phyloP scores from a whole-genome alignment of 2,888 invertebrate genomes.

The Lampropteryx suffumata region DNA sequence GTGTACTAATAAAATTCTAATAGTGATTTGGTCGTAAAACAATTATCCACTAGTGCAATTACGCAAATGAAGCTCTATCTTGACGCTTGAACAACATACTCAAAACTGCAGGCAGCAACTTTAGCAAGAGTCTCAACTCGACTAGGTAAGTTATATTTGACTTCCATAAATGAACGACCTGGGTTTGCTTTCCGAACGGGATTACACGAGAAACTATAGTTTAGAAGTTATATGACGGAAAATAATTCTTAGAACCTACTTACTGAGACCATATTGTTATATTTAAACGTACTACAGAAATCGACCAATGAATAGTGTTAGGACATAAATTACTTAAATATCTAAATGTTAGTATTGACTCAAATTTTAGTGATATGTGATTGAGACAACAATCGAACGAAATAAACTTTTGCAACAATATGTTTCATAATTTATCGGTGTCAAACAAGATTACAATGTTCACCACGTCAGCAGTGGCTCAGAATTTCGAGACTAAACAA shows the following conservation, averaged over 20 bases:
- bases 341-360: no score
- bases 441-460: neutral
- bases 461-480: slow-evolving; percentile 9
- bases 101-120: slow-evolving; percentile 44
- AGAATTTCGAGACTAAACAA: slow-evolving; percentile 5
- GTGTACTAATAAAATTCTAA: no score
- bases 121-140: slow-evolving; percentile 44
- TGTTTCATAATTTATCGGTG: neutral
- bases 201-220: slow-evolving; percentile 23
- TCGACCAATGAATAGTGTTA: no score
- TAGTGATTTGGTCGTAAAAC: no score
- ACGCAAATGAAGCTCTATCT: no score
- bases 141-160: slow-evolving; percentile 56
- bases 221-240: neutral
- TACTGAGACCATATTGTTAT: no score
- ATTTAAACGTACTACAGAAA: no score
- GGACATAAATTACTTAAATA: no score
- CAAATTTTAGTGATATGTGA: no score
- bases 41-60: no score
- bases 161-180: slow-evolving; percentile 48
- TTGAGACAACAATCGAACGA: no score
- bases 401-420: no score
- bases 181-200: slow-evolving; percentile 37
- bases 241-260: neutral
- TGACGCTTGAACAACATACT: slow-evolving; percentile 39